Evolutionary conservation across 2,797 vertebrate genomes (phyloP), one percentile per base, ranked within the genome.

Genomic region (Adrianichthys oophorus): DNA sequence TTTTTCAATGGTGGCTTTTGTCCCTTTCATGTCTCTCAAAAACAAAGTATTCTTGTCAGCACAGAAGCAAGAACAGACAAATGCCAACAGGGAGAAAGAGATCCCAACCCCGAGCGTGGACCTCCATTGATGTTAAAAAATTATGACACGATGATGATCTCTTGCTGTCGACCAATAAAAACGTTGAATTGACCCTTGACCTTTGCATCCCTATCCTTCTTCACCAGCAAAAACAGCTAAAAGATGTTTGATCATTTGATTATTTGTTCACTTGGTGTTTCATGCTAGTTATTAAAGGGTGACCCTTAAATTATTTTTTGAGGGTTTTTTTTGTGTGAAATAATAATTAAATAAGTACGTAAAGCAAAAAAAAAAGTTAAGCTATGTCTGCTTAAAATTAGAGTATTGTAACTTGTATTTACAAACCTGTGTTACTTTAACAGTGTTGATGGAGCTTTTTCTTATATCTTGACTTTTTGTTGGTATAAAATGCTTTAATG

Each of bases 1-100:
- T 89, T 89, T 89, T 90, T 93, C 90, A 92, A 92, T 91, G 85
- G 89, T 90, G 85, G 78, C 91, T 92, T 93, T 92, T 92, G 92
- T 93, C 90, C 80, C 89, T 91, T 92, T 92, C 86, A 89, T 91
- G 85, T 92, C 81, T 32, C 23, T 68, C 13, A 65, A 78, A 83
- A 90, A 92, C 91, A 93, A 93, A 92, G 89, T 86, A 89, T 91
- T 90, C 78, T 90, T 92, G 90, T 93, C 85, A 75, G 67, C 65
- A 73, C 71, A 42, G 86, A 85, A 89, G 84, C 65, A 79, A 81
- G 81, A 76, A 74, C 74, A 83, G 81, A 70, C 74, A 73, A 63
- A 76, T 49, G 70, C 63, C 72, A 75, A 78, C 75, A 43, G 68
- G 82, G 76, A 78, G 78, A 78, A 87, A 85, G 68, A 82, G 73